Evolutionary conservation across 2,888 invertebrate species (phyloP), one percentile per base, ranked within the genome.

Genomic region (Plebejus melissa): DNA sequence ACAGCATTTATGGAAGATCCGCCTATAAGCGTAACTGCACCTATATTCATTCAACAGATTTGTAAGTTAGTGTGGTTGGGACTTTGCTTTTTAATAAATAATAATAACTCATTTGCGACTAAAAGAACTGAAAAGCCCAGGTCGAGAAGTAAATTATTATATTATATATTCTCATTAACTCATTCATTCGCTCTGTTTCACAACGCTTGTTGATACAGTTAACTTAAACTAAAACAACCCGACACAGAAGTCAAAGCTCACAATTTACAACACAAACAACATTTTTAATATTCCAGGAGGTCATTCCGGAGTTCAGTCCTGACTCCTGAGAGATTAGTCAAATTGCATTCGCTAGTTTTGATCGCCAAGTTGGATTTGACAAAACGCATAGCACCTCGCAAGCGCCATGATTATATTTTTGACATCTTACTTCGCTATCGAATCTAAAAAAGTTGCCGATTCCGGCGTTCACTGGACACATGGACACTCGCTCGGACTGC

Each of bases 401-500:
- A 38, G 38, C 38, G 46, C 46, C 46, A 46, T 2, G 46, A 41
- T 7, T 38, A 38, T 1, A 38, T 38, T 38, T 41, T 41, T 7
- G 41, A 9, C 46, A 46, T 46, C 9, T 46, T 9, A 46, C 54
- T 54, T 16, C 54, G 50, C 54, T 1, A 3, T 50, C 13, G 4
- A 50, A 50, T 54, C 1, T 16, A 54, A 54, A 54, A 16, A 54
- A 54, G 4, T 13, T 41, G 6, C 46, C 2, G 9, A 46, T 9
- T 65, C 65, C 65, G 65, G 28, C 65, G 32, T 16, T 16, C 1
- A 4, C 65, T 4, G 32, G 4, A 0, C 77, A 82, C 79, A 79
- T 83, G 82, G 83, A 78, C 84, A 84, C 77, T 78, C 79, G 79
- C 80, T 79, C 79, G 79, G 80, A 84, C 84, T 86, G 88, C 87